These are phyloP conservation scores for Gyrodactylus bullatarudis DNA, from an alignment of 1,140 invertebrate genomes.

Conservation along the genomic window DNA sequence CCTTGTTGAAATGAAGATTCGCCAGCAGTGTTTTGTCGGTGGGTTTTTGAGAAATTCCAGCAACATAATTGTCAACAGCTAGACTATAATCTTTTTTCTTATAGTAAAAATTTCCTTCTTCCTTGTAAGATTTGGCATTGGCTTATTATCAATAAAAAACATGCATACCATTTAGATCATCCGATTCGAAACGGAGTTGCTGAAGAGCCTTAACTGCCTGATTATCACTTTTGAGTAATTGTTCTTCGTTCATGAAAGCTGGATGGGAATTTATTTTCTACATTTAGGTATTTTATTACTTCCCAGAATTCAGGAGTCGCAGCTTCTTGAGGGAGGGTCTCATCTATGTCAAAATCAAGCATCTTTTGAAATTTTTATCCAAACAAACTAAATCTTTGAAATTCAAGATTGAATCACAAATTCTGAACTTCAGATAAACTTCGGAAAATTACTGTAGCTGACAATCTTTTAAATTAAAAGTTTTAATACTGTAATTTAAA, in stretches of 20 bases:
- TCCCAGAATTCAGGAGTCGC: background rate
- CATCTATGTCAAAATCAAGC: background rate
- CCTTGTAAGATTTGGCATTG: background rate
- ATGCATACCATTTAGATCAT: background rate
- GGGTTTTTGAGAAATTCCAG: background rate
- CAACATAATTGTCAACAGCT: background rate
- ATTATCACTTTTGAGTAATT: background rate
- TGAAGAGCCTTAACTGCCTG: background rate
- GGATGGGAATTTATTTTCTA: background rate
- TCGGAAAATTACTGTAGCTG: too few species aligned
- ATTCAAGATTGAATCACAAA: background rate
- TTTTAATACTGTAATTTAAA: too few species aligned
- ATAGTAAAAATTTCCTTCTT: background rate
- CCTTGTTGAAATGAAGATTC: background rate
- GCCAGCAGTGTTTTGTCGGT: background rate
- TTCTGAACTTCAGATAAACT: too few species aligned
- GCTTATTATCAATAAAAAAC: background rate
- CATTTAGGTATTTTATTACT: too few species aligned
- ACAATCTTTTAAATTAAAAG: too few species aligned
- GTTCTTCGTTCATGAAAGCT: background rate
- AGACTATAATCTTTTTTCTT: background rate
- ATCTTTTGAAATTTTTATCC: background rate
- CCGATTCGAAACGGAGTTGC: background rate
- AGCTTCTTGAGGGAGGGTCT: background rate
- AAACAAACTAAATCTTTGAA: background rate